Evolutionary conservation across 2,888 invertebrate species (phyloP).

Genomic region (Campaea margaritaria): DNA sequence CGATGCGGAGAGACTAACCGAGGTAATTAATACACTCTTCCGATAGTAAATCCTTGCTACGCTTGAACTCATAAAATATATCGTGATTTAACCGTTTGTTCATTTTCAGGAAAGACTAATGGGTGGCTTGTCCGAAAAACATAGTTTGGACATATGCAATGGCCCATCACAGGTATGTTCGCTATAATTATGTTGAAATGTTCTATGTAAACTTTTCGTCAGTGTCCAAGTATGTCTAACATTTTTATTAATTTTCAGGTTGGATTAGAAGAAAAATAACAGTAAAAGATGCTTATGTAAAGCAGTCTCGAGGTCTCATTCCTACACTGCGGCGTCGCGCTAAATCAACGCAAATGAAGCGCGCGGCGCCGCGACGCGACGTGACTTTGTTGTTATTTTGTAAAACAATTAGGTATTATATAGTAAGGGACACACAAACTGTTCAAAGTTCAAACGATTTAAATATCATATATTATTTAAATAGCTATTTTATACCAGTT

Average conservation of each 20-base stretch:
- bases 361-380: conserved; percentile 33
- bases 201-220: conserved; percentile 7
- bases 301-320: conserved; percentile 63
- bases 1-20: conserved; percentile 68
- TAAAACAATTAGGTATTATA: conserved; percentile 26
- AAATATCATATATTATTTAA: conserved; percentile 12
- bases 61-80: no score
- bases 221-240: conserved; percentile 6
- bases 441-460: conserved; percentile 22
- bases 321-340: conserved; percentile 49
- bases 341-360: conserved; percentile 20
- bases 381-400: conserved; percentile 25
- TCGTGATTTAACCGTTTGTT: no score
- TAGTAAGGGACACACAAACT: conserved; percentile 22
- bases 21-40: conserved; percentile 56
- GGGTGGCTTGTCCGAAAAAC: conserved; percentile 74
- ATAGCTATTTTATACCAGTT: conserved; percentile 11
- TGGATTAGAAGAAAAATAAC: conserved; percentile 85
- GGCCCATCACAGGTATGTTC: conserved; percentile 75
- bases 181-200: neutral
- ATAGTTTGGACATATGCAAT: conserved; percentile 67
- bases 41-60: no score
- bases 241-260: conserved; percentile 64
- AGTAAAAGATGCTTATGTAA: conserved; percentile 57
- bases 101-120: conserved; percentile 78